Evolutionary conservation across 2,888 invertebrate species (phyloP).

Genomic region (Eupithecia tripunctaria): DNA sequence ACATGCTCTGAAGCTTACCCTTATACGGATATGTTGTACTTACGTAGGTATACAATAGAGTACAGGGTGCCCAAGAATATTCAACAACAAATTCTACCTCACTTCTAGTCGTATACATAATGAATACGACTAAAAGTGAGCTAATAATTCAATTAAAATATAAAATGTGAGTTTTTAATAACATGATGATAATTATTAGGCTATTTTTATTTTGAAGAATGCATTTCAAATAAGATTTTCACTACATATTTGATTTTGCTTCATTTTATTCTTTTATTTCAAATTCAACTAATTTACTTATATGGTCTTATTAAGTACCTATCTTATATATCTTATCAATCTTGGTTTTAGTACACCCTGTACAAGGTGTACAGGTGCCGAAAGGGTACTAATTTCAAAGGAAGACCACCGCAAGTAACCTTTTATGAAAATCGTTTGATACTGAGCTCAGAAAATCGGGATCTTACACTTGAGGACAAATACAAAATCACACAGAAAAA

Average conservation of each 20-base stretch:
- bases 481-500: neutral
- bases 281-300: neutral
- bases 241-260: neutral
- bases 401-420: constrained; percentile 37
- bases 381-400: constrained; percentile 45
- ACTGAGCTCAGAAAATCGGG: constrained; percentile 36
- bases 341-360: neutral
- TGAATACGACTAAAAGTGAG: no score
- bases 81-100: no score
- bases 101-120: no score
- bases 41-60: neutral
- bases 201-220: no score
- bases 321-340: no score
- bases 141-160: no score
- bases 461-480: constrained; percentile 33
- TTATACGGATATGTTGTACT: neutral
- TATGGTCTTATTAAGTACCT: neutral
- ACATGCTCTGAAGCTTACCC: constrained; percentile 18
- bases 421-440: constrained; percentile 45
- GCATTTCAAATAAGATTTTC: neutral
- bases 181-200: no score
- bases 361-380: constrained; percentile 33
- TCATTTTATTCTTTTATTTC: neutral
- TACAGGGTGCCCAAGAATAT: neutral
- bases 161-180: no score